Conservation (phyloP, 2,888 invertebrate species). For the Cephus sareptanus region DNA sequence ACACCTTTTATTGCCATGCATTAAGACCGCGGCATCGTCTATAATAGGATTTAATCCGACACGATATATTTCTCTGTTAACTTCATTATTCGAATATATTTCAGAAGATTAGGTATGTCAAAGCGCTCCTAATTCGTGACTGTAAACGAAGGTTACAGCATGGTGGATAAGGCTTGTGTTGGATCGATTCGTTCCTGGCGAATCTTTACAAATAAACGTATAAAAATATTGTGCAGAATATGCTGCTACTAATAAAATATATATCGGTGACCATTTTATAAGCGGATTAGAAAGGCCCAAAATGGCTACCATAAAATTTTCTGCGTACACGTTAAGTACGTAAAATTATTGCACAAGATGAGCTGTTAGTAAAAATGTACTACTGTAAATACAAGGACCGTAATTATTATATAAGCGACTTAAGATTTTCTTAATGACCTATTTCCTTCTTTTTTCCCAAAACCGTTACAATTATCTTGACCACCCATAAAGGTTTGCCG, state of each 20-base stretch:
- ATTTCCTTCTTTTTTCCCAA: not conserved
- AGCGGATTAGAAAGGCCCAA: not conserved
- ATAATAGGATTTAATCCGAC: slow-evolving; percentile 35
- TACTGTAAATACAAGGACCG: not conserved
- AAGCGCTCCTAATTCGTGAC: slow-evolving; percentile 17
- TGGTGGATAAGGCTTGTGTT: not conserved
- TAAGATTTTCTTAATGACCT: not conserved
- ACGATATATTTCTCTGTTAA: slow-evolving; percentile 12
- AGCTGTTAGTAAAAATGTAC: not conserved
- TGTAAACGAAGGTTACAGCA: not conserved
- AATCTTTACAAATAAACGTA: not conserved
- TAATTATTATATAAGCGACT: not conserved
- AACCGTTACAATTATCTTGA: not conserved
- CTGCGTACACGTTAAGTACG: not conserved
- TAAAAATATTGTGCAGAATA: not conserved
- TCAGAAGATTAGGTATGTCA: slow-evolving; percentile 42
- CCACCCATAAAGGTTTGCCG: slow-evolving; percentile 2
- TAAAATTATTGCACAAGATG: not conserved
- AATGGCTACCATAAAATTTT: not conserved
- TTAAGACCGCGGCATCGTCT: slow-evolving; percentile 17
- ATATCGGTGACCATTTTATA: not conserved
- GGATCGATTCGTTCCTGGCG: not conserved
- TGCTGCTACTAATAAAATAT: not conserved
- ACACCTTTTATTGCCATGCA: slow-evolving; percentile 31
- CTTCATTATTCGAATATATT: slow-evolving; percentile 42